Conservation (phyloP, 2,888 invertebrate species). For the Pheosia tremula region DNA sequence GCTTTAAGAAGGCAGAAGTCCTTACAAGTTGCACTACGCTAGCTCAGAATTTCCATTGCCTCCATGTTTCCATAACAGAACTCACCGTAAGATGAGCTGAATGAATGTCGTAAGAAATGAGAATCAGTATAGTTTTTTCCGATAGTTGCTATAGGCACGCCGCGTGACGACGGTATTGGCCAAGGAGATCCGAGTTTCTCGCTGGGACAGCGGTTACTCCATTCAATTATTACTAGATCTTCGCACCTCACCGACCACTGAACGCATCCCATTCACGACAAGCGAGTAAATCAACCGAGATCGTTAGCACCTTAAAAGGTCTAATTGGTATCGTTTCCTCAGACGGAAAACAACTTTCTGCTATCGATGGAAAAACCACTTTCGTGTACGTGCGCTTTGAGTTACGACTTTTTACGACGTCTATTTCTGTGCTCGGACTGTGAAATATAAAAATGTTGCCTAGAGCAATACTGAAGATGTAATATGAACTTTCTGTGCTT, state of each 20-base stretch:
- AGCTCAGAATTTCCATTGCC: conserved; percentile 28
- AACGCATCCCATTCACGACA: conserved; percentile 81
- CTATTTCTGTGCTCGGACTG: conserved; percentile 69
- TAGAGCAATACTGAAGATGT: conserved; percentile 26
- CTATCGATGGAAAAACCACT: conserved; percentile 74
- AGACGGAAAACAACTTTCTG: conserved; percentile 81
- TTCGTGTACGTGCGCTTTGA: conserved; percentile 68
- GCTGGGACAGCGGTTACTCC: conserved; percentile 55
- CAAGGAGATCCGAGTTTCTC: conserved; percentile 18
- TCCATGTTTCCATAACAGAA: conserved; percentile 30
- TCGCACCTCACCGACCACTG: conserved; percentile 76
- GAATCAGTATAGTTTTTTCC: conserved; percentile 52
- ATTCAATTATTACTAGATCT: conserved; percentile 76
- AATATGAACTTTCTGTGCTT: conserved; percentile 44
- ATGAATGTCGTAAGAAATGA: conserved; percentile 50
- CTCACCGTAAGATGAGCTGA: conserved; percentile 24
- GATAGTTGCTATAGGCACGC: conserved; percentile 34
- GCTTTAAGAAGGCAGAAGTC: conserved; percentile 18
- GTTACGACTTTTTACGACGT: conserved; percentile 77
- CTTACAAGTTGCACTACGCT: conserved; percentile 30
- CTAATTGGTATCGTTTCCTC: conserved; percentile 64
- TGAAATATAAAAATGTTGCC: conserved; percentile 44
- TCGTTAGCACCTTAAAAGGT: conserved; percentile 61
- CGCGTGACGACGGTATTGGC: conserved; percentile 25
- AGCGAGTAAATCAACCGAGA: conserved; percentile 79